Conservation (phyloP, 1,140 invertebrate genomes). For the Neodiprion pinetum region DNA sequence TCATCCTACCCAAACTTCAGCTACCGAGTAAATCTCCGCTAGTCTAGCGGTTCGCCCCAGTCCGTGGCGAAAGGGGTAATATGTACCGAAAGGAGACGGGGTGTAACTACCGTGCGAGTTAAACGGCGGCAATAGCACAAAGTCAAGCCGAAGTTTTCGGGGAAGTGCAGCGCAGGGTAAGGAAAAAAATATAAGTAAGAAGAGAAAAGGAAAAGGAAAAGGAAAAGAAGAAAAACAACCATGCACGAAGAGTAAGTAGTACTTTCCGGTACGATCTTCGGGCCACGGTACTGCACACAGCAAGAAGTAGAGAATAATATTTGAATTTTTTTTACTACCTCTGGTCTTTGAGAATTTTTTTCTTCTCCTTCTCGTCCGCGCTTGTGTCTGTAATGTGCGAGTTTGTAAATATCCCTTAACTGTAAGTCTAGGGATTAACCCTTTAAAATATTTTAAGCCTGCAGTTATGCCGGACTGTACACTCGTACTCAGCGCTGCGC, state of each 20-base stretch:
- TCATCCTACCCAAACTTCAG: slow-evolving; percentile 13
- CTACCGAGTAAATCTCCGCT: not conserved
- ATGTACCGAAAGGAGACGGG: not conserved
- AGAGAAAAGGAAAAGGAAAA: no score
- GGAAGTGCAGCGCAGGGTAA: slow-evolving; percentile 9
- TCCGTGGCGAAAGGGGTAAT: slow-evolving; percentile 9
- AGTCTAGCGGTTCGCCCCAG: slow-evolving; percentile 12
- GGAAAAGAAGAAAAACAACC: no score
- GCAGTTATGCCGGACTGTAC: no score
- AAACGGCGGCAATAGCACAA: slow-evolving; percentile 22
- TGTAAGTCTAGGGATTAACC: not conserved
- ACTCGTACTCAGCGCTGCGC: not conserved
- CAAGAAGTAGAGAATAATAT: not conserved
- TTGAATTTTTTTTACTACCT: not conserved
- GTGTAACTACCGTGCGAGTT: not conserved
- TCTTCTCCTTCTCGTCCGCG: not conserved
- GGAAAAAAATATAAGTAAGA: slow-evolving; percentile 25
- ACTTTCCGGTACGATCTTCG: no score
- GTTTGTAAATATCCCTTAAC: not conserved
- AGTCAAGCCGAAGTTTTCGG: slow-evolving; percentile 18
- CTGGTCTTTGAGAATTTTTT: not conserved
- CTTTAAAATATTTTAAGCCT: not conserved
- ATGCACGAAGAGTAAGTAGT: no score
- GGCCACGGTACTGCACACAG: not conserved
- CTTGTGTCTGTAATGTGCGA: no score